Base-by-base conservation (phyloP, 2,888 invertebrate genomes). In the Tenthredo notha region DNA sequence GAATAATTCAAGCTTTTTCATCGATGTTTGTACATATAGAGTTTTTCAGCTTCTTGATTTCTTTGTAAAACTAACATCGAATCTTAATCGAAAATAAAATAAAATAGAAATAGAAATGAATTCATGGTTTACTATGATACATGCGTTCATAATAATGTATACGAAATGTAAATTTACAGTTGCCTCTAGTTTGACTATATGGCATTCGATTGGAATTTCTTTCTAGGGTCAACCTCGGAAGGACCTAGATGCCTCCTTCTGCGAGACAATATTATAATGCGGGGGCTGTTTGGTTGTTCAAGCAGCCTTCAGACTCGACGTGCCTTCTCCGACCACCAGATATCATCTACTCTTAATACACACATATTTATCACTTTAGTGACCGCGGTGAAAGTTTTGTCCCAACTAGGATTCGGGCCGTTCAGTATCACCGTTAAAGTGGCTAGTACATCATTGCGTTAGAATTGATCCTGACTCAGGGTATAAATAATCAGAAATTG, bases 341-440 rank as follows among this genome's bases (percentile, higher is more conserved):
- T 87, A 87, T 84, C 87, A 86, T 86, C 87, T 87, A 84, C 82
- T 85, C 84, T 85, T 86, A 84, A 87, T 86, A 84, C 83, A 47
- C 84, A 84, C 75, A 86, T 85, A 88, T 87, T 88, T 87, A 87
- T 87, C 86, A 85, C 85, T 85, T 72, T 65, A 74, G 29, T 83
- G 70, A 83, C 83, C 83, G 83, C 83, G 70, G 85, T 75, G 61
- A 83, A 75, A 86, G 86, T 85, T 85, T 87, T 87, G 85, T 87
- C 86, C n/a, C 74, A 74, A 15, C 29, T 54, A 47, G 40, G 80
- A 80, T 61, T 37, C 65, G 61, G 12, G 80, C n/a, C 9, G 65
- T 37, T 40, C 37, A n/a, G n/a, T 54, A 40, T 61, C 37, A 15
- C 50, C 67, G 83, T 47, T 50, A 83, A 83, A 83, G 83, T 70